phyloP scores from a whole-genome alignment of 2,888 invertebrate species.

The Tiphia femorata region DNA sequence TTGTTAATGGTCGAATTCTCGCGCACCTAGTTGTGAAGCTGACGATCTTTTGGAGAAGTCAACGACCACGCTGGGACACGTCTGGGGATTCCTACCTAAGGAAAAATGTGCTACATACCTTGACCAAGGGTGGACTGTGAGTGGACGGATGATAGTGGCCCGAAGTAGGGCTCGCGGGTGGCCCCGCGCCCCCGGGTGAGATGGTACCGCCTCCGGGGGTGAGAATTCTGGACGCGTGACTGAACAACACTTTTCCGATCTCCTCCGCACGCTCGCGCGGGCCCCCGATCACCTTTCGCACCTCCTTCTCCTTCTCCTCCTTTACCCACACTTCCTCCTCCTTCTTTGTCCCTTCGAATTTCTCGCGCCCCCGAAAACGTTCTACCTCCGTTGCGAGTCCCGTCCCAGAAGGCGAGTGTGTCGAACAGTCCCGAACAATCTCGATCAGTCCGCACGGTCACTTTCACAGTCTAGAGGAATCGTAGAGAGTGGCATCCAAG shows the following conservation, averaged over 20 bases:
- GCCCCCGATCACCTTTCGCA: conserved; percentile 34
- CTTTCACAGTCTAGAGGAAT: no score
- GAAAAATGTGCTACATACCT: conserved; percentile 45
- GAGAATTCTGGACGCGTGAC: conserved; percentile 68
- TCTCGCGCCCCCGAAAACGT: neutral
- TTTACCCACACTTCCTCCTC: no score
- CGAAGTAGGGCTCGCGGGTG: conserved; percentile 64
- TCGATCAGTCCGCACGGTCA: no score
- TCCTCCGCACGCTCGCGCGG: conserved; percentile 59
- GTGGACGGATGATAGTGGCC: conserved; percentile 60
- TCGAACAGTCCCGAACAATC: conserved; percentile 8
- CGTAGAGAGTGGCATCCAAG: no score
- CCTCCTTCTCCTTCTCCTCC: neutral
- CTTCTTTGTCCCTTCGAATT: neutral
- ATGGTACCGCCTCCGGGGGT: conserved; percentile 65
- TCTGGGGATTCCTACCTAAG: no score
- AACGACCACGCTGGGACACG: no score
- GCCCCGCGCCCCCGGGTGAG: conserved; percentile 66
- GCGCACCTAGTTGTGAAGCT: no score
- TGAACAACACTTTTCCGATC: conserved; percentile 66
- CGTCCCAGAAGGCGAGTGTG: neutral
- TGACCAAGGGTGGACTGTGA: conserved; percentile 64
- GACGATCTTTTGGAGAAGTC: no score
- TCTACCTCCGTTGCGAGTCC: neutral
- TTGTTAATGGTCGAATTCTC: no score